Evolutionary conservation across 30 jellyfish, hydroid and myxozoan genomes (phyloP).

Genomic region (Mastigias papua): DNA sequence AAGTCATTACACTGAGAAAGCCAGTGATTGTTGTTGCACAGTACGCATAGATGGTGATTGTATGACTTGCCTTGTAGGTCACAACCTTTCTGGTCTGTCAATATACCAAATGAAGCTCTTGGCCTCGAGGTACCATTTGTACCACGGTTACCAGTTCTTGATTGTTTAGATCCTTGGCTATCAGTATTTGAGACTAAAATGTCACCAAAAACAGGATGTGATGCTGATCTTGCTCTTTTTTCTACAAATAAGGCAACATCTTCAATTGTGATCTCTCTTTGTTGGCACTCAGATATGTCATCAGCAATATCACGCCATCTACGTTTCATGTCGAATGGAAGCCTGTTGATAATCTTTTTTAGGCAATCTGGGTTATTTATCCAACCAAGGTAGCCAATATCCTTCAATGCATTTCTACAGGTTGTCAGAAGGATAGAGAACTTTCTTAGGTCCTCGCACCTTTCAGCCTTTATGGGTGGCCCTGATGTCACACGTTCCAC

Average conservation of each 20-base stretch:
- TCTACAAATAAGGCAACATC: background rate
- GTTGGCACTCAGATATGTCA: background rate
- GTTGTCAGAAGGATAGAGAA: constrained; percentile 35
- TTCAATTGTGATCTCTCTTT: constrained; percentile 17
- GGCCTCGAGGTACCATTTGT: background rate
- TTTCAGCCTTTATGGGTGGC: constrained; percentile 28
- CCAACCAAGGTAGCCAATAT: constrained; percentile 26
- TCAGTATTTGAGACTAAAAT: background rate
- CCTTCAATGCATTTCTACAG: constrained; percentile 42
- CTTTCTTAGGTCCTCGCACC: constrained; percentile 16
- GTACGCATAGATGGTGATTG: constrained; percentile 2
- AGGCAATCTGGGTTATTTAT: constrained; percentile 32
- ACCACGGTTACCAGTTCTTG: background rate
- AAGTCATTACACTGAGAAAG: background rate
- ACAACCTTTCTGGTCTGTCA: background rate
- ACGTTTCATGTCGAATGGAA: constrained; percentile 16
- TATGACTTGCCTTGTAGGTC: background rate
- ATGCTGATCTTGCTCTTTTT: constrained; percentile 15
- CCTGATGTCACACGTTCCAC: constrained; percentile 33
- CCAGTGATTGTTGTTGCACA: constrained; percentile 29
- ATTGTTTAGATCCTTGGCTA: background rate
- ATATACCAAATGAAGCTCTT: background rate
- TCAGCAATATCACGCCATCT: constrained; percentile 6
- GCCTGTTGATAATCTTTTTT: constrained; percentile 37
- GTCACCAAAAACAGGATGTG: constrained; percentile 17